A percentile compares a stretch with the other conserved stretches of the same genome.
These are phyloP conservation scores for Lordiphosa andalusiaca DNA, from an alignment of 2,888 invertebrate genomes.

Conservation along the genomic window DNA sequence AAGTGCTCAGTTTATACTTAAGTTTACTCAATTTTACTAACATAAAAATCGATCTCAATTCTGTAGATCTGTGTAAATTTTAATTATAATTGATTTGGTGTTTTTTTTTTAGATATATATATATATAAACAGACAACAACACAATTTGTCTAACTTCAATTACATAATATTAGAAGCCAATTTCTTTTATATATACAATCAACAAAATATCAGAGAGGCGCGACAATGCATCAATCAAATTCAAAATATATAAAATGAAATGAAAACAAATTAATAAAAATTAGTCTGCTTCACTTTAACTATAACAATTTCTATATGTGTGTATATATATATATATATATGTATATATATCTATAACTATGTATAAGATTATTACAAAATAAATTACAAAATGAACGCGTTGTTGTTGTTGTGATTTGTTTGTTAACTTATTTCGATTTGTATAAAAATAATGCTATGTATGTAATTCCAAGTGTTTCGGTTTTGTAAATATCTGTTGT, in stretches of 20 bases:
- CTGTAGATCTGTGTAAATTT: too few relatives aligned
- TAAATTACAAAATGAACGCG: slow-evolving; percentile 51
- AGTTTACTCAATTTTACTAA: too few relatives aligned
- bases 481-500: slow-evolving; percentile 32
- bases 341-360: slow-evolving; percentile 31
- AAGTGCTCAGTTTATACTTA: too few relatives aligned
- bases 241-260: not conserved
- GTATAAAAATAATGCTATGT: slow-evolving; percentile 36
- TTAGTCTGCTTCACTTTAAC: slow-evolving; percentile 15
- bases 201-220: slow-evolving; percentile 17
- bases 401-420: slow-evolving; percentile 10
- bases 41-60: too few relatives aligned
- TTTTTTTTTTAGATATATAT: too few relatives aligned
- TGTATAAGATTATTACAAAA: slow-evolving; percentile 45
- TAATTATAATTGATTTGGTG: too few relatives aligned
- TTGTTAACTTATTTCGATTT: slow-evolving; percentile 34
- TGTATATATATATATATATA: slow-evolving; percentile 9
- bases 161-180: too few relatives aligned
- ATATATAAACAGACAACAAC: too few relatives aligned
- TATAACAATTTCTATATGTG: slow-evolving; percentile 33
- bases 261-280: slow-evolving; percentile 10
- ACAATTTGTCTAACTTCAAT: too few relatives aligned
- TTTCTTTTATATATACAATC: too few relatives aligned
- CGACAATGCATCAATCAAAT: slow-evolving; percentile 3
- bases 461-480: slow-evolving; percentile 26